phyloP scores from a whole-genome alignment of 1,140 invertebrate genomes.

The Venustaconcha ellipsiformis region DNA sequence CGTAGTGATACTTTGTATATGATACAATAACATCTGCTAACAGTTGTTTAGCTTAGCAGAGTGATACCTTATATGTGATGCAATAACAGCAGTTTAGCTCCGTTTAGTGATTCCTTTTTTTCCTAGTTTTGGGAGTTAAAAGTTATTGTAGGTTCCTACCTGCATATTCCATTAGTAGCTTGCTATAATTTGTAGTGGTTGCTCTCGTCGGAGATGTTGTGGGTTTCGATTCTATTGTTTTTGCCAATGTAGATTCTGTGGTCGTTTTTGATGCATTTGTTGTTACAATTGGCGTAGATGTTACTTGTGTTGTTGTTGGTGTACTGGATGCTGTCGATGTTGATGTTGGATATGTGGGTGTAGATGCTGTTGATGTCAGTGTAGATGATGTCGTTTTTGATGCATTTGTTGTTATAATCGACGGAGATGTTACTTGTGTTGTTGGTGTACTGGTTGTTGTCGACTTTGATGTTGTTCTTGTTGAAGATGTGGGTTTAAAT shows the following conservation, averaged over 20 bases:
- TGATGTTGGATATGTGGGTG: constrained; percentile 1
- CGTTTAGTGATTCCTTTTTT: too few species aligned
- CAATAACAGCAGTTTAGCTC: too few species aligned
- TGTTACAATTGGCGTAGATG: neutral
- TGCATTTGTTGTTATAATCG: neutral
- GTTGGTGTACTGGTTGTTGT: neutral
- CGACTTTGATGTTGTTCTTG: neutral
- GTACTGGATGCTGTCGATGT: neutral
- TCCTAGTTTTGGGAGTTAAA: too few species aligned
- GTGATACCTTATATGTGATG: too few species aligned
- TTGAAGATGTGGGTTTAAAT: neutral
- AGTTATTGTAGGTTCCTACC: too few species aligned
- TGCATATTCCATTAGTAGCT: too few species aligned
- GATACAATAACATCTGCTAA: too few species aligned
- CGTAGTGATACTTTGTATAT: too few species aligned
- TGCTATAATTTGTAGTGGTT: too few species aligned
- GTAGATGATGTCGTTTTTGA: neutral
- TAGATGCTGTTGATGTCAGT: constrained; percentile 1
- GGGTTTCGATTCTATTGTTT: neutral
- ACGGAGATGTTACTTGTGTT: neutral
- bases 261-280: neutral
- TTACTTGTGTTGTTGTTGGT: too few species aligned
- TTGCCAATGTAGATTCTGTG: neutral
- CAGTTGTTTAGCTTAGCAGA: too few species aligned
- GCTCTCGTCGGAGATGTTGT: neutral